Conservation (phyloP, 2,113 vertebrate genomes). For the Brevimyrus niger region DNA sequence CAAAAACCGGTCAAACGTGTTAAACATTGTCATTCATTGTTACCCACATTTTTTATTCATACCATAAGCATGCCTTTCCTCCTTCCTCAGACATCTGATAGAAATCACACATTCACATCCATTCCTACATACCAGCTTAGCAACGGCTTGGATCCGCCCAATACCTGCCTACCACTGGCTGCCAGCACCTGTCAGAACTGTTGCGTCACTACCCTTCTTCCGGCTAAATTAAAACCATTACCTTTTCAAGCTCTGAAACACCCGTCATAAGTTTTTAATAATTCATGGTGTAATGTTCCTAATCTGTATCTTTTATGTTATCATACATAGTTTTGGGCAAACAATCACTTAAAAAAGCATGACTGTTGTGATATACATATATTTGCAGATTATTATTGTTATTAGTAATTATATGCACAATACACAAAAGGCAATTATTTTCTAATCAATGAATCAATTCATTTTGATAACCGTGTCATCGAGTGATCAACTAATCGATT, state of each 20-base stretch:
- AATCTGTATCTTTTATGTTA: not conserved
- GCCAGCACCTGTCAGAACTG: not conserved
- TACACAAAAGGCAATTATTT: not conserved
- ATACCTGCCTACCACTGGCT: not conserved
- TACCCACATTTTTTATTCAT: not conserved
- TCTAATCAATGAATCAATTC: too few relatives aligned
- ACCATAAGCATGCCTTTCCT: not conserved
- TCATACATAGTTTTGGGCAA: not conserved
- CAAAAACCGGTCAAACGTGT: not conserved
- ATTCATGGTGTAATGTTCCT: not conserved
- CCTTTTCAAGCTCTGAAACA: not conserved
- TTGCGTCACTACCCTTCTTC: not conserved
- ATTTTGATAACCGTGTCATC: not conserved
- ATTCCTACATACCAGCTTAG: not conserved
- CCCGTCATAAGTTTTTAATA: not conserved
- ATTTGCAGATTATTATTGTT: not conserved
- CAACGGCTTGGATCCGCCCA: not conserved
- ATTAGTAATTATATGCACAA: not conserved
- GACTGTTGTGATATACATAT: not conserved
- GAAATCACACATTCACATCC: not conserved
- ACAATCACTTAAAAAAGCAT: not conserved
- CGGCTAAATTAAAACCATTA: not conserved
- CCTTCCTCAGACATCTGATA: not conserved
- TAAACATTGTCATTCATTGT: not conserved
- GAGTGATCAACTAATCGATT: not conserved